A percentile compares a stretch with the other conserved stretches of the same genome.
Conservation (phyloP, 1,140 invertebrate species). For the Euglossa dilemma region DNA sequence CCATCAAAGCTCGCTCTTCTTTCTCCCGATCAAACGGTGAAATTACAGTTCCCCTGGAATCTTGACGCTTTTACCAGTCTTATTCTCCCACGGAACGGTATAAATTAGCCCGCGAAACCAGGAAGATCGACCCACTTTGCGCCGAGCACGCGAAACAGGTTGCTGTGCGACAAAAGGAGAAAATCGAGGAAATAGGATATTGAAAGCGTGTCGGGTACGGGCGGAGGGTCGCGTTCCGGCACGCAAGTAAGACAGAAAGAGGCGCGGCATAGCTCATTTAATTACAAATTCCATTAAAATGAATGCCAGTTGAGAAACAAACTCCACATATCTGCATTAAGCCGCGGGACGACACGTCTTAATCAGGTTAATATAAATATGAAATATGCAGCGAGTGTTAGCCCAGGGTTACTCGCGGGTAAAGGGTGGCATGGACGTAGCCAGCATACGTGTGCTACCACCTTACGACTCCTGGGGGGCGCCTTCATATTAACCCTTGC, state of each 20-base stretch:
- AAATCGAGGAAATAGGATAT: neutral
- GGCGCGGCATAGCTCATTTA: slow-evolving; percentile 78
- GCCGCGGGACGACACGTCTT: slow-evolving; percentile 80
- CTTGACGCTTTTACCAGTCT: too few species aligned
- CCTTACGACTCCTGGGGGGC: slow-evolving; percentile 79
- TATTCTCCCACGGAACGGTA: too few species aligned
- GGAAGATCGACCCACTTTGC: slow-evolving; percentile 16
- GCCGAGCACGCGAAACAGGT: too few species aligned
- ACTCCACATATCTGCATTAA: slow-evolving; percentile 83
- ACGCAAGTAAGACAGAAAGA: slow-evolving; percentile 64
- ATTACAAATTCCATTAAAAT: slow-evolving; percentile 83
- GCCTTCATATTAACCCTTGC: slow-evolving; percentile 79
- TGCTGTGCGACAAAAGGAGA: neutral
- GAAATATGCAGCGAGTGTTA: slow-evolving; percentile 82
- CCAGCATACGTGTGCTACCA: slow-evolving; percentile 72
- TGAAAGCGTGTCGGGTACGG: slow-evolving; percentile 19
- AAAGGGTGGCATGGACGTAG: slow-evolving; percentile 70
- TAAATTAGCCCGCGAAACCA: neutral
- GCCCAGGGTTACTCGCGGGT: slow-evolving; percentile 69
- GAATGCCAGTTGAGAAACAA: slow-evolving; percentile 83
- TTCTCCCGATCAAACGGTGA: too few species aligned
- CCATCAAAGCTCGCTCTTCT: too few species aligned
- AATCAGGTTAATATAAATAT: slow-evolving; percentile 84
- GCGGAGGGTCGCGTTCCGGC: neutral
- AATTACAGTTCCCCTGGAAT: too few species aligned